Evolutionary conservation across 2,888 invertebrate species (phyloP), one percentile per base, ranked within the genome.

Genomic region (Drosophila nigritarsus): DNA sequence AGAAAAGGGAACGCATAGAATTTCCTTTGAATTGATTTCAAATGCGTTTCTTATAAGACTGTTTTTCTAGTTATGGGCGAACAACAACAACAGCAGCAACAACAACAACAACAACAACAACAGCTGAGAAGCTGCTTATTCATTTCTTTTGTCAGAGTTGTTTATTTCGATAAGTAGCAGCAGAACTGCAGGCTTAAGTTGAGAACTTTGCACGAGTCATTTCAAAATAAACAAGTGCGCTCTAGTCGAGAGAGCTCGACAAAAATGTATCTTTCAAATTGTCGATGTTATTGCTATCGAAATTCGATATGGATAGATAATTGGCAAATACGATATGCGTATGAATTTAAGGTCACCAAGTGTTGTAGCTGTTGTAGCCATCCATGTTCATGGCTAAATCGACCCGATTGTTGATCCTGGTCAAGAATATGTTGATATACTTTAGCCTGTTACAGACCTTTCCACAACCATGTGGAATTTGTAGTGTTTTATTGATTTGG

Each of bases 1-100:
- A 11, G 48, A n/a, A 70, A 61, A 58, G 55, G 45, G n/a, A 63
- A 65, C 42, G 54, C 32, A 73, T 48, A 45, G 71, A 65, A 62
- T 83, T 71, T 79, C 61, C 71, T 59, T 61, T 70, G 70, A 79
- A 80, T 82, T 66, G 71, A 77, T 77, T 79, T 77, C 65, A 70
- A 81, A 77, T 83, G 73, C 65, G 68, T 72, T 70, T 69, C 58
- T 63, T 69, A 51, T 82, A 59, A 42, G 62, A 64, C 54, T 70
- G 11, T 65, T 50, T 58, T 71, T 59, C 62, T 56, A n/a, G 15
- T 48, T 36, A 7, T 62, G 13, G 42, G 34, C 29, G 45, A 15
- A 51, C 30, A 36, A 0, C 29, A 20, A 38, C 9, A 55, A 13
- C 34, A 63, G 18, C 38, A 38, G 34, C 50, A 34, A 4, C 30